Percentiles rank a stretch among this genome's conserved stretches.
phyloP scores from a whole-genome alignment of 1,140 invertebrate species.

The Scylla paramamosain region DNA sequence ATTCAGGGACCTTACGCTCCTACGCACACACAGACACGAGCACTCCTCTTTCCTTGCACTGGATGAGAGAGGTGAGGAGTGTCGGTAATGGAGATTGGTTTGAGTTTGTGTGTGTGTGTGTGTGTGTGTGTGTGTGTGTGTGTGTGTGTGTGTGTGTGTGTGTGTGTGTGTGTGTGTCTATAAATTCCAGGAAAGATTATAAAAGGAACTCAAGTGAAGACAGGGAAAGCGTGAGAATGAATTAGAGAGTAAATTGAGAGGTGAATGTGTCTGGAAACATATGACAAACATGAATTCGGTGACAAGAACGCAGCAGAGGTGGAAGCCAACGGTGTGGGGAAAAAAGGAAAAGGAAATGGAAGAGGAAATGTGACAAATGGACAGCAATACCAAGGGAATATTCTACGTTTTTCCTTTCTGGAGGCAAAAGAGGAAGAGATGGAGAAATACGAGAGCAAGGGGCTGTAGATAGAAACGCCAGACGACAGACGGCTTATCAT shows the following conservation, averaged over 20 bases:
- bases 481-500: no score
- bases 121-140: no score
- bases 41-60: background rate
- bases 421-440: background rate
- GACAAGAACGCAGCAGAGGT: background rate
- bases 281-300: no score
- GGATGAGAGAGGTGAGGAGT: no score
- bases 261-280: no score
- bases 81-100: no score
- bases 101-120: no score
- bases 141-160: background rate
- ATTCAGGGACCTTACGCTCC: background rate
- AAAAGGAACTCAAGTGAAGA: background rate
- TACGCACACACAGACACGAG: no score
- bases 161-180: conserved; percentile 8
- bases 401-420: background rate
- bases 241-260: background rate
- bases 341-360: background rate
- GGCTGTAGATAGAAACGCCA: no score
- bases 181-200: background rate
- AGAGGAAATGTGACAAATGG: background rate
- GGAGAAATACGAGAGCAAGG: background rate
- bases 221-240: background rate
- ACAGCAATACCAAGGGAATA: background rate
- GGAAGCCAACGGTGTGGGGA: background rate